Base-by-base conservation (phyloP, 2,888 invertebrate species). In the Latheticus oryzae region DNA sequence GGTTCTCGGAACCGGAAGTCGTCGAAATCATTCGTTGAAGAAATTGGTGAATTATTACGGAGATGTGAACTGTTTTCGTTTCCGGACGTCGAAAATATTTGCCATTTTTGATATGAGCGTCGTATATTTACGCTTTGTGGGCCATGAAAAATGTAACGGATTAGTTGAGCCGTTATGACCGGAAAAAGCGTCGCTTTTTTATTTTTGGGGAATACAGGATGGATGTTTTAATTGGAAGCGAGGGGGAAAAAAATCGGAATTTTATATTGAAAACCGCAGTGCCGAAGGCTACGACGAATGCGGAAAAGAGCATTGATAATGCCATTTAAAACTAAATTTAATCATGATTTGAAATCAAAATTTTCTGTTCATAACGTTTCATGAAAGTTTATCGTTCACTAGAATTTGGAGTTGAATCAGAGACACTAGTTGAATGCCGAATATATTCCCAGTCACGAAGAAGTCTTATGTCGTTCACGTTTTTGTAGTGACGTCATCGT, bases 61-160 rank as follows among this genome's bases (percentile, higher is more conserved):
- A 9, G 24, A 23, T 23, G 21, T 57, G 57, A 51, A 45, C 45
- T 58, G 57, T 52, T 58, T 58, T 58, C 43, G 43, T 58, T 48
- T 58, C 52, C 51, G 45, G 50, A 7, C 30, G 37, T 24, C 28
- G 54, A 28, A 47, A 55, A 12, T 45, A 28, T 38, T 57, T 38
- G 52, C 48, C 38, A 12, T 53, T 33, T 50, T 40, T 8, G 38
- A 47, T 37, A 35, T 55, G 40, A 47, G 30, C 33, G 17, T 40
- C 50, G 37, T 47, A 63, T 65, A 65, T 67, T 68, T 65, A 64
- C 59, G 67, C 66, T 67, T 67, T 67, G 61, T 62, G 60, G 57
- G 60, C 62, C 63, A 68, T 68, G 67, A 69, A 67, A 69, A 68
- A 67, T 67, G 66, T 63, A 67, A 63, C 65, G 62, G 63, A 61